phyloP scores from a whole-genome alignment of 2,888 invertebrate species.

The Sminthurinus aureus region DNA sequence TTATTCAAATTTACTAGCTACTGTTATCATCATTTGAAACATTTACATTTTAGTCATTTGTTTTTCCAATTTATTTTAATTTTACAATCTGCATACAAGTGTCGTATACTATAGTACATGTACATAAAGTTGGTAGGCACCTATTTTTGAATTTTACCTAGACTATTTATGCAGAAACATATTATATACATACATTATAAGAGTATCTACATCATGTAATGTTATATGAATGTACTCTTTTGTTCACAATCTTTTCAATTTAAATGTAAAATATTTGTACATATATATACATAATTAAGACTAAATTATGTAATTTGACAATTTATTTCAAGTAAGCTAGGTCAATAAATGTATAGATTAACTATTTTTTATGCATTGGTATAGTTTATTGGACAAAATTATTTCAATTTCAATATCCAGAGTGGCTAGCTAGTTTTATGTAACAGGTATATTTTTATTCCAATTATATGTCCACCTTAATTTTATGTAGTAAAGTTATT shows the following conservation, averaged over 20 bases:
- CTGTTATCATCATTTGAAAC: background rate
- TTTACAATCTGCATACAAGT: background rate
- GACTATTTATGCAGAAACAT: background rate
- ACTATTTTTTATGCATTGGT: background rate
- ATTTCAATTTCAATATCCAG: background rate
- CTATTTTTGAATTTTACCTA: background rate
- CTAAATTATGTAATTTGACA: background rate
- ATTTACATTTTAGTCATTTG: too few species aligned
- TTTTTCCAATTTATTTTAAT: background rate
- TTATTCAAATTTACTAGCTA: too few species aligned
- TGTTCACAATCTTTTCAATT: conserved; percentile 22
- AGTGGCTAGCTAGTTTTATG: background rate
- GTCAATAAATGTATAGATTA: background rate
- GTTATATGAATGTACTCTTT: background rate
- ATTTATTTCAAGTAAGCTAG: background rate
- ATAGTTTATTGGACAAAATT: background rate
- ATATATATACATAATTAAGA: background rate
- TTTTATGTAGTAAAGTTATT: too few species aligned
- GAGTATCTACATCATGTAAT: background rate
- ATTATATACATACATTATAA: background rate
- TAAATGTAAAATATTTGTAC: background rate
- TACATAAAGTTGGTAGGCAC: background rate
- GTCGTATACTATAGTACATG: background rate
- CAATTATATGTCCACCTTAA: too few species aligned
- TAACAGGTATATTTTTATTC: background rate